These are phyloP conservation scores for Bungarus multicinctus DNA, from an alignment of 2,113 vertebrate species.

Conservation along the genomic window DNA sequence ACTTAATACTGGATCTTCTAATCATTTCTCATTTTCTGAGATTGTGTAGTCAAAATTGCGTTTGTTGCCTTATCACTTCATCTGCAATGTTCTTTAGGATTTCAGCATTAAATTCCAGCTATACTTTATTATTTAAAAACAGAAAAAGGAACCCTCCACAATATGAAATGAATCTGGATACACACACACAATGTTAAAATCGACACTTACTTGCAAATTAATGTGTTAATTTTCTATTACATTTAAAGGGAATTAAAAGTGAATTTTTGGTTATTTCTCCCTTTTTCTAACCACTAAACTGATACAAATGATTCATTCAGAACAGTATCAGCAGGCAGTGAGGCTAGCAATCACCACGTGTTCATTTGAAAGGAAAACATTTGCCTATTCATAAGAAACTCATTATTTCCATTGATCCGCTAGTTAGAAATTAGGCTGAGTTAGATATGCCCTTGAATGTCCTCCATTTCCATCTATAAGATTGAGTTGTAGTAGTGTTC, in stretches of 20 bases:
- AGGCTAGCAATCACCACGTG: neutral
- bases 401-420: neutral
- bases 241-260: neutral
- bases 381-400: neutral
- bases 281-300: neutral
- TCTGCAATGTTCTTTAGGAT: neutral
- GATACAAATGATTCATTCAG: neutral
- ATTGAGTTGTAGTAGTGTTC: neutral
- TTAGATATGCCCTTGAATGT: neutral
- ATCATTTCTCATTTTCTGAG: neutral
- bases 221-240: neutral
- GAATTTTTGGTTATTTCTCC: neutral
- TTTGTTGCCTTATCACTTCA: neutral
- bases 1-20: neutral
- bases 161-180: neutral
- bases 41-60: neutral
- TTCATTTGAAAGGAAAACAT: neutral
- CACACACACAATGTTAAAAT: neutral
- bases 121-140: neutral
- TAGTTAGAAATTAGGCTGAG: neutral
- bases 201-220: neutral
- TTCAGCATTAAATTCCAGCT: neutral
- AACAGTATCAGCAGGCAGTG: neutral
- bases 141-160: neutral
- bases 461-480: neutral